These are phyloP conservation scores for cattle (Bos taurus) DNA, from an alignment of 2,113 vertebrate species.

Conservation along the genomic window DNA sequence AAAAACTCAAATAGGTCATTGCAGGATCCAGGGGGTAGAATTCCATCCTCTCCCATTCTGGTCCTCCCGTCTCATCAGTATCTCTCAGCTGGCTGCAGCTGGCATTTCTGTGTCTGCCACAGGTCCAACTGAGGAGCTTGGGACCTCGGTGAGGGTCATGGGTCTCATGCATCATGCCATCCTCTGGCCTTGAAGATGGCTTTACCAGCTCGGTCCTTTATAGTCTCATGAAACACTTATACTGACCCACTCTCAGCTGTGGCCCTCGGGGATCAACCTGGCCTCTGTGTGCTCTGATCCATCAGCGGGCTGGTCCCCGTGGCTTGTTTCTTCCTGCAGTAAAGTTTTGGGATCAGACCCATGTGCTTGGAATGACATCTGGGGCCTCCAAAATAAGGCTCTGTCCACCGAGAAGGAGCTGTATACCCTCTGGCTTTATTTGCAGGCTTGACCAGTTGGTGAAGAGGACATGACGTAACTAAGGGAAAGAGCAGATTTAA, in stretches of 20 bases:
- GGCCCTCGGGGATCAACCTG: not conserved
- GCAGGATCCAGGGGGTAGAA: not conserved
- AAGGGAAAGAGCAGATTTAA: not conserved
- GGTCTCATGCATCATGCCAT: not conserved
- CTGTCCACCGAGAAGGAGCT: not conserved
- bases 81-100: not conserved
- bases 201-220: not conserved
- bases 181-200: not conserved
- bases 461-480: not conserved
- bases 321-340: not conserved
- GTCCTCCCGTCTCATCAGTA: rapidly evolving
- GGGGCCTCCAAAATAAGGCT: not conserved
- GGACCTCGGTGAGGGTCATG: not conserved
- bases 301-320: not conserved
- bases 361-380: not conserved
- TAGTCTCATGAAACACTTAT: not conserved
- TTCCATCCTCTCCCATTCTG: not conserved
- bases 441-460: not conserved
- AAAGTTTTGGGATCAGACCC: not conserved
- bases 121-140: not conserved
- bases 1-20: not conserved
- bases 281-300: not conserved
- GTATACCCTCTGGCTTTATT: not conserved
- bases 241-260: not conserved
- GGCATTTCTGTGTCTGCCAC: not conserved